Percentiles rank a stretch among this genome's conserved stretches.
phyloP scores from a whole-genome alignment of 2,797 vertebrate species.

The Microhierax caerulescens region DNA sequence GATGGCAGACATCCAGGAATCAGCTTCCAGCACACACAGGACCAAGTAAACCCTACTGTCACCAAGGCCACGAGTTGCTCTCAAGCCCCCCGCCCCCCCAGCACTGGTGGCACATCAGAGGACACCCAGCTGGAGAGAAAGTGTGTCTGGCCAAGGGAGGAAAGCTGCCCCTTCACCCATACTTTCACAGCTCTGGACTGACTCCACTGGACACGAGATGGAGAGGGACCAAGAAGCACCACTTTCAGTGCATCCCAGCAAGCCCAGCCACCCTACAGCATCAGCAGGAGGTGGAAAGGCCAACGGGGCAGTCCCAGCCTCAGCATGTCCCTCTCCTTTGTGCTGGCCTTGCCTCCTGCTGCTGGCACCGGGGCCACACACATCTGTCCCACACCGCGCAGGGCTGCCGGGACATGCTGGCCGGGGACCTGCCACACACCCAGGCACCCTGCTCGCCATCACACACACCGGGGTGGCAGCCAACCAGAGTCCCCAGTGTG shows the following conservation, averaged over 20 bases:
- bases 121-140: neutral
- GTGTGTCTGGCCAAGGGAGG: neutral
- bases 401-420: rapidly evolving
- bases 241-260: neutral
- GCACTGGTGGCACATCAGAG: neutral
- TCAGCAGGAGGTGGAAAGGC: neutral
- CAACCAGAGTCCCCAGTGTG: rapidly evolving
- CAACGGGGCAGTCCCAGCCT: neutral
- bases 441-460: neutral
- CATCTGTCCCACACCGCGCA: rapidly evolving
- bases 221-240: neutral
- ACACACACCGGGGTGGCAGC: neutral
- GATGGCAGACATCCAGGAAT: neutral
- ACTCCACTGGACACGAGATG: neutral
- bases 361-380: rapidly evolving
- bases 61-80: neutral
- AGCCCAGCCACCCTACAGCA: neutral
- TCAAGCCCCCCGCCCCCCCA: neutral
- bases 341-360: neutral
- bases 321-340: neutral
- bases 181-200: neutral
- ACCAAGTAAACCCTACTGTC: neutral
- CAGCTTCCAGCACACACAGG: rapidly evolving
- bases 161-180: neutral
- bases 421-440: rapidly evolving